These are phyloP conservation scores for Phthorimaea operculella DNA, from an alignment of 1,140 invertebrate species.

Conservation along the genomic window DNA sequence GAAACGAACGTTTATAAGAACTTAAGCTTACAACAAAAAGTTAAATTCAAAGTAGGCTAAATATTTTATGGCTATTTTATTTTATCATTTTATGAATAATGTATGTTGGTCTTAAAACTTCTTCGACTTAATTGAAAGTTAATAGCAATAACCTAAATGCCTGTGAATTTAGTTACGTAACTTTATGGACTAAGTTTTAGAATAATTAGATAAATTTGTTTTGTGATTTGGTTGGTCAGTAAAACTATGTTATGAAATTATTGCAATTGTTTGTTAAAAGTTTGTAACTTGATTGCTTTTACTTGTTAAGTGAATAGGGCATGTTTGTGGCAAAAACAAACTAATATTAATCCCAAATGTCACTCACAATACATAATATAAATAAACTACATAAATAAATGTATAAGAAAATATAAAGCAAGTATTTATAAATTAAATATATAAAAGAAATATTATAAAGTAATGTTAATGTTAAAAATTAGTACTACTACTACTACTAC, in stretches of 20 bases:
- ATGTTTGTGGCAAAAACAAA: not conserved
- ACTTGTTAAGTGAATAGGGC: not conserved
- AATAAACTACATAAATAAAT: too few species aligned
- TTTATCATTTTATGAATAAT: too few species aligned
- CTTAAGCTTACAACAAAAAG: too few species aligned
- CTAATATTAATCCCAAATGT: not conserved
- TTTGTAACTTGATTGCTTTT: not conserved
- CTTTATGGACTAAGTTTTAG: not conserved
- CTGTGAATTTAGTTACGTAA: not conserved
- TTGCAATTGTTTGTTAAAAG: not conserved
- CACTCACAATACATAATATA: not conserved
- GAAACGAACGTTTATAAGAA: too few species aligned
- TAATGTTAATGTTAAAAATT: too few species aligned
- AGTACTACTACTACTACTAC: too few species aligned
- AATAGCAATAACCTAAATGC: not conserved
- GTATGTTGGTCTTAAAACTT: not conserved
- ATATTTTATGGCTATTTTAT: too few species aligned
- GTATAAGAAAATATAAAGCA: too few species aligned
- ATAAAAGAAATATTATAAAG: too few species aligned
- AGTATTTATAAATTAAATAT: not conserved
- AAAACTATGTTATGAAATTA: not conserved
- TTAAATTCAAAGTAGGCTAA: too few species aligned
- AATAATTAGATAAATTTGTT: not conserved
- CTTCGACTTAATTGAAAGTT: not conserved
- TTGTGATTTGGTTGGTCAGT: not conserved